phyloP scores from a whole-genome alignment of 2,113 vertebrate species.

The Zosterops borbonicus region DNA sequence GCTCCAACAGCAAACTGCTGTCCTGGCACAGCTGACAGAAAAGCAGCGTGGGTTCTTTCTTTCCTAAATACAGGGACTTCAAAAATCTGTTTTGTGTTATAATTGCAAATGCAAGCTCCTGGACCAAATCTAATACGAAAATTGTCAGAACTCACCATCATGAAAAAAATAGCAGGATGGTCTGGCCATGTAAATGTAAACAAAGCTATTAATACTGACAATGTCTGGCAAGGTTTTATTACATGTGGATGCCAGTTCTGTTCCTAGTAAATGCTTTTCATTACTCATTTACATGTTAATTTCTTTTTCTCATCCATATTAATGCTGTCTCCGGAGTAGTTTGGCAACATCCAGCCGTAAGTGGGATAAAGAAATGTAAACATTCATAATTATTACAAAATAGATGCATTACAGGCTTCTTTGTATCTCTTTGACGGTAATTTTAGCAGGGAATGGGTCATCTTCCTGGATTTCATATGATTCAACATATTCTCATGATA shows the following conservation, averaged over 20 bases:
- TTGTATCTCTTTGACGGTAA: background rate
- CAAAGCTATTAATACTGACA: slow-evolving; percentile 14
- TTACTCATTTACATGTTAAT: background rate
- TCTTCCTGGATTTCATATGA: background rate
- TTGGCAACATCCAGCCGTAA: background rate
- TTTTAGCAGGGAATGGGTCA: background rate
- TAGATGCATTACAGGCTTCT: background rate
- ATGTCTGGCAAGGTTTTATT: background rate
- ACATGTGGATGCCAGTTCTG: background rate
- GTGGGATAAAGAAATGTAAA: background rate
- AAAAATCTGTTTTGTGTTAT: background rate
- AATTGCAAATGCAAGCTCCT: background rate
- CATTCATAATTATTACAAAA: background rate
- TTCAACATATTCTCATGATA: background rate
- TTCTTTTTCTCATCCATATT: background rate
- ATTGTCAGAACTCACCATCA: background rate
- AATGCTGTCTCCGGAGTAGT: background rate
- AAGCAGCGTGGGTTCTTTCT: background rate
- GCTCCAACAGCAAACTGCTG: background rate
- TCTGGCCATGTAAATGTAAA: background rate
- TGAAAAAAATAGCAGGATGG: background rate
- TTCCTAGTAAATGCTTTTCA: slow-evolving; percentile 5
- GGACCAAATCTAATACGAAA: background rate
- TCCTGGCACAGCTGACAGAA: background rate
- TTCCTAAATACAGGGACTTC: background rate